These are phyloP conservation scores for Hesperophylax magnus DNA, from an alignment of 1,140 invertebrate genomes.

Conservation along the genomic window DNA sequence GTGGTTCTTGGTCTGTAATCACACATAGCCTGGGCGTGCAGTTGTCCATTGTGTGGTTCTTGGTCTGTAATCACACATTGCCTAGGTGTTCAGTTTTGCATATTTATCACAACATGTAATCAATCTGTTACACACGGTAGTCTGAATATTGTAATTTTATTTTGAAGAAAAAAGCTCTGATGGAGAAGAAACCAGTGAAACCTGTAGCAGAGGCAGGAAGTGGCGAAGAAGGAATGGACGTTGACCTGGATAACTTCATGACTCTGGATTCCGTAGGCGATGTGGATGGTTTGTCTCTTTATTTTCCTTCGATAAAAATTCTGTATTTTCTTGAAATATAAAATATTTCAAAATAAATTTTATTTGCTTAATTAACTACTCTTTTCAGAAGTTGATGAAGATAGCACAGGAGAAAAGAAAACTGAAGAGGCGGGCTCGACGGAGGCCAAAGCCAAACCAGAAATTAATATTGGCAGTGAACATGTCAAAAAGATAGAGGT, in stretches of 20 bases:
- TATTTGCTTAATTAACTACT: constrained; percentile 17
- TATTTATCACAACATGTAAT: too few species aligned
- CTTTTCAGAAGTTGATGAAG: constrained; percentile 72
- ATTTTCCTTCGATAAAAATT: not conserved
- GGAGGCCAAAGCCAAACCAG: constrained; percentile 72
- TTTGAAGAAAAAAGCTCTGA: constrained; percentile 73
- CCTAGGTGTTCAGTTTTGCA: too few species aligned
- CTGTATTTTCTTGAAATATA: too few species aligned
- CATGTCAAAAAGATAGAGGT: constrained; percentile 83
- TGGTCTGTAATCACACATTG: too few species aligned
- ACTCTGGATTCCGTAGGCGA: constrained; percentile 88
- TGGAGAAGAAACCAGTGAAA: constrained; percentile 64
- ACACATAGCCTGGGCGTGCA: too few species aligned
- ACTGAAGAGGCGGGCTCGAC: constrained; percentile 63
- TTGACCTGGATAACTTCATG: constrained; percentile 87
- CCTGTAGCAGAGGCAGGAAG: constrained; percentile 70
- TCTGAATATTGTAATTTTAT: constrained; percentile 28
- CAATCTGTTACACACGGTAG: not conserved
- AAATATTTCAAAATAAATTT: too few species aligned
- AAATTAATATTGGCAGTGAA: constrained; percentile 83
- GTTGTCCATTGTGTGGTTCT: too few species aligned
- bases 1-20: too few species aligned
- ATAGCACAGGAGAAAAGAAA: constrained; percentile 74
- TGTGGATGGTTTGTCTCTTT: constrained; percentile 75
- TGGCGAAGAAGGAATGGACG: constrained; percentile 80